These are phyloP conservation scores for Cebidichthys violaceus DNA, from an alignment of 2,113 vertebrate genomes.

Conservation along the genomic window DNA sequence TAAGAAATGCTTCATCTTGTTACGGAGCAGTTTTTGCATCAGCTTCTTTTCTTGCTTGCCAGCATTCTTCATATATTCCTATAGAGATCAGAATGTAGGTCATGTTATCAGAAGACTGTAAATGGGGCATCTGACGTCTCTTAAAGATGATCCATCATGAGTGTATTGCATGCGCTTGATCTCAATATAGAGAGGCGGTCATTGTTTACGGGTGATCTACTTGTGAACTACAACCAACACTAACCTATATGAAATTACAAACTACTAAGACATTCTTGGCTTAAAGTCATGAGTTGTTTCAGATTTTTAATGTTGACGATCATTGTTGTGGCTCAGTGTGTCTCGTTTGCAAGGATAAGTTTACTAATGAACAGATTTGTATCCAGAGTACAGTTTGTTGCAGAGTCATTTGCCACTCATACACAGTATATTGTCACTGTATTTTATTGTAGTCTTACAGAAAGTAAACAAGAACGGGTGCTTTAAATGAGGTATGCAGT, in stretches of 20 bases:
- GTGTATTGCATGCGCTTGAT: constrained; percentile 34
- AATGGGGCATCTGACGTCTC: constrained; percentile 47
- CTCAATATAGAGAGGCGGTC: not conserved
- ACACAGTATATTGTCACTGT: not conserved
- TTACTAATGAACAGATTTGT: not conserved
- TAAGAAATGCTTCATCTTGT: not conserved
- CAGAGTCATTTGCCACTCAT: not conserved
- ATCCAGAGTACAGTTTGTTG: constrained; percentile 10
- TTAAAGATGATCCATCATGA: constrained; percentile 46
- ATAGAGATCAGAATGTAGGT: constrained; percentile 41
- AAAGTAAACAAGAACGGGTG: constrained; percentile 38
- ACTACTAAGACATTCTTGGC: constrained; percentile 6
- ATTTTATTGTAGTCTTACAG: constrained; percentile 31
- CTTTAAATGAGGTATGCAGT: constrained; percentile 51
- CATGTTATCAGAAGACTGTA: constrained; percentile 54
- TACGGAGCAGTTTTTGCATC: not conserved
- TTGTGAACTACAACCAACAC: constrained; percentile 15
- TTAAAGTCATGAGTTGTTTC: constrained; percentile 23
- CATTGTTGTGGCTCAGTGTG: not conserved
- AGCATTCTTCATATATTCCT: constrained; percentile 15
- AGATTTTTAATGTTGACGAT: constrained; percentile 26
- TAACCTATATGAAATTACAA: constrained; percentile 18
- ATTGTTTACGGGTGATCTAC: constrained; percentile 46
- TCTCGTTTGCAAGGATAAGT: not conserved
- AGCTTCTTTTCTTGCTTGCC: constrained; percentile 8